A percentile compares a stretch with the other conserved stretches of the same genome.
Conservation (phyloP, 2,797 vertebrate genomes). For the Parambassis ranga region DNA sequence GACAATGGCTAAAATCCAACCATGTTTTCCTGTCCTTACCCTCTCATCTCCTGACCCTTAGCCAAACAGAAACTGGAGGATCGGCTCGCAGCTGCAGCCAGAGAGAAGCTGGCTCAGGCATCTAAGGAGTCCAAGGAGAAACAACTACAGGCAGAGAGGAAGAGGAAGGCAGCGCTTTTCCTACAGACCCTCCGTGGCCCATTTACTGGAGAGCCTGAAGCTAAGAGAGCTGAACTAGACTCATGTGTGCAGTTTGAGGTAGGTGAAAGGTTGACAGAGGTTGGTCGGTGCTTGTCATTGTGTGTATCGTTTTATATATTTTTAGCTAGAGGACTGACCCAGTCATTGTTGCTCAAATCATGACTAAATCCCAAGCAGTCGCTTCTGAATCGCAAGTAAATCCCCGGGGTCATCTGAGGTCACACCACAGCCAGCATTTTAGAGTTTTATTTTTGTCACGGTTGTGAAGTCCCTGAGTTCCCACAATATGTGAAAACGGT, state of each 20-base stretch:
- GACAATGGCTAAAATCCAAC: constrained; percentile 6
- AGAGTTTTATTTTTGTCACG: no score
- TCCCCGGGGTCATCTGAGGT: background rate
- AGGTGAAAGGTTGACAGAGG: background rate
- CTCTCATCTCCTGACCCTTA: constrained; percentile 55
- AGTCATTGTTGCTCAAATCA: no score
- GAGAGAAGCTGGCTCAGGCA: constrained; percentile 97
- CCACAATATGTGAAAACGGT: no score
- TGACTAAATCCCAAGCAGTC: background rate
- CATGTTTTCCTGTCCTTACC: constrained; percentile 14
- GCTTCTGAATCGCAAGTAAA: background rate
- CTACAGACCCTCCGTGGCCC: constrained; percentile 91
- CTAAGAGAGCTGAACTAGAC: constrained; percentile 82
- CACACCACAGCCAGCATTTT: background rate
- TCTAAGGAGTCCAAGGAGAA: constrained; percentile 99
- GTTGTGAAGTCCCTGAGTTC: no score
- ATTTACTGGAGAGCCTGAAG: constrained; percentile 80
- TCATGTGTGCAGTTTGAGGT: constrained; percentile 81
- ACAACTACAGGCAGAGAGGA: constrained; percentile 96
- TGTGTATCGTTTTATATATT: background rate
- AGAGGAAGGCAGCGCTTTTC: constrained; percentile 95
- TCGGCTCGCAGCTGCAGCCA: constrained; percentile 92
- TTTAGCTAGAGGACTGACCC: background rate
- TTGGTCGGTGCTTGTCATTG: background rate
- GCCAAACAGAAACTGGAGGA: constrained; percentile 98